Evolutionary conservation across 1,140 invertebrate species (phyloP).

Genomic region (Chrysopa pallens): DNA sequence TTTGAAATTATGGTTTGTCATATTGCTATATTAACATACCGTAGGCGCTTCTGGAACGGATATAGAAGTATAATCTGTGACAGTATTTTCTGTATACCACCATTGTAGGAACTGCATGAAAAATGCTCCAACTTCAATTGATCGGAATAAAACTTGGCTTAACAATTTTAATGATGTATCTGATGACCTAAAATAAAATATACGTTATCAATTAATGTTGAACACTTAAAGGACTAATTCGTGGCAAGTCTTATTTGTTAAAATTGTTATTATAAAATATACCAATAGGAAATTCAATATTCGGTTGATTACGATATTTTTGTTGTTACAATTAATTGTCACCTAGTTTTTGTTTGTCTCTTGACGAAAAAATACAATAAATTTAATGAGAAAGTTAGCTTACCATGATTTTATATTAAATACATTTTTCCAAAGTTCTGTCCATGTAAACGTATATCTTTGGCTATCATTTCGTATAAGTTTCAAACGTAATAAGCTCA

Average conservation of each 20-base stretch:
- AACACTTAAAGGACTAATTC: too few species aligned
- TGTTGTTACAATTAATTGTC: too few species aligned
- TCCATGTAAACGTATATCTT: not conserved
- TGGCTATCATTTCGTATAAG: not conserved
- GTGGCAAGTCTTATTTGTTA: too few species aligned
- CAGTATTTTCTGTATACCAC: slow-evolving; percentile 6
- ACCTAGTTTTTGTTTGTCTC: too few species aligned
- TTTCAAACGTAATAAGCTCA: not conserved
- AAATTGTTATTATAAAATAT: too few species aligned
- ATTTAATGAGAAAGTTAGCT: not conserved
- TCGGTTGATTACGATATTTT: too few species aligned
- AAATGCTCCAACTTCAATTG: slow-evolving; percentile 6
- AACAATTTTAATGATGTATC: not conserved
- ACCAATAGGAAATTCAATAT: too few species aligned
- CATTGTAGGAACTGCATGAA: slow-evolving; percentile 7
- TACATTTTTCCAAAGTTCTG: not conserved
- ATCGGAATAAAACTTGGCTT: slow-evolving; percentile 3
- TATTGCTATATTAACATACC: not conserved
- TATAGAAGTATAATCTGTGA: slow-evolving; percentile 4
- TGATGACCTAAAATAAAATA: not conserved
- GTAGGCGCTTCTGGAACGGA: slow-evolving; percentile 1
- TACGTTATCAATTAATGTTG: too few species aligned
- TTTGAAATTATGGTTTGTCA: too few species aligned
- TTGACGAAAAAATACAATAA: too few species aligned
- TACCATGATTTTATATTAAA: not conserved